Evolutionary conservation across 2,888 invertebrate genomes (phyloP).

Genomic region (Drosophila diplacantha): DNA sequence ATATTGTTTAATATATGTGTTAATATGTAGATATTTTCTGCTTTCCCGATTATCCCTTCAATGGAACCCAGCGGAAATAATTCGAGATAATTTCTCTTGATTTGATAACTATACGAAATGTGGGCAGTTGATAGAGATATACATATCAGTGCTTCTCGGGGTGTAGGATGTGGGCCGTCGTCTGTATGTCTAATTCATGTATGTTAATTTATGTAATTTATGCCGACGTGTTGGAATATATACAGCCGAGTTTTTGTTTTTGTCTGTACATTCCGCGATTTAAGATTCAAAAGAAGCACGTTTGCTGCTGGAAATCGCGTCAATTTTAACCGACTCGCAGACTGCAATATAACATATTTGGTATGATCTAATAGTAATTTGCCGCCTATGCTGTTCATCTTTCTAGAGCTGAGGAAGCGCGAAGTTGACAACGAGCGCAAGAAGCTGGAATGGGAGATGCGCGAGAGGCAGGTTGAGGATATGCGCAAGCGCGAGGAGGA

Average conservation of each 20-base stretch:
- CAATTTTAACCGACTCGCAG: neutral
- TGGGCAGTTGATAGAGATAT: neutral
- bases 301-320: neutral
- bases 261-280: neutral
- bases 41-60: no score
- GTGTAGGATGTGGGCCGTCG: neutral
- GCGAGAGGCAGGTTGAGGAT: constrained; percentile 89
- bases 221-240: neutral
- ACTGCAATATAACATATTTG: neutral
- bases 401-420: constrained; percentile 85
- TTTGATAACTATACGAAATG: neutral
- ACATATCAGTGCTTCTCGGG: neutral
- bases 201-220: neutral
- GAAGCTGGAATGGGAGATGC: constrained; percentile 90
- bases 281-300: neutral
- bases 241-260: neutral
- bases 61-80: neutral
- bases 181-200: constrained; percentile 3
- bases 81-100: neutral
- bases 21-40: no score
- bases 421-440: constrained; percentile 92
- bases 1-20: neutral
- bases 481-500: constrained; percentile 85
- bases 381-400: neutral
- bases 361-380: neutral